phyloP scores from a whole-genome alignment of 2,113 vertebrate species.

The Hepsetus odoe region DNA sequence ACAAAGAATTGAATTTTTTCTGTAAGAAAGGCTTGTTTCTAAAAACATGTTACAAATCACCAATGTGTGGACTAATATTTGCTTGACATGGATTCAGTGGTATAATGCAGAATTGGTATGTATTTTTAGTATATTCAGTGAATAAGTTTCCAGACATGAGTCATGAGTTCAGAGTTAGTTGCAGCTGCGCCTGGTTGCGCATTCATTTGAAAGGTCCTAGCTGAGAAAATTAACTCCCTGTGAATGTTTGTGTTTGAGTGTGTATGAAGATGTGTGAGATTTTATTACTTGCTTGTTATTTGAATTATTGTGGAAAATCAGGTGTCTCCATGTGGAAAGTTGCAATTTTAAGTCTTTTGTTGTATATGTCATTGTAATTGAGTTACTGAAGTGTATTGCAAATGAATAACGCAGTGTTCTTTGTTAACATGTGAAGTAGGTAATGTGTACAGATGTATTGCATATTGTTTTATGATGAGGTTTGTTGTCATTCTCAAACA shows the following conservation, averaged over 20 bases:
- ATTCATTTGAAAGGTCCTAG: neutral
- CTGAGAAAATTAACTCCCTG: neutral
- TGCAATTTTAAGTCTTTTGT: neutral
- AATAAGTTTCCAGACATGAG: neutral
- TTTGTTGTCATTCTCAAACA: neutral
- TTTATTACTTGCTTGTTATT: constrained; percentile 15
- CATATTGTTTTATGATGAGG: neutral
- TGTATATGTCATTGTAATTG: neutral
- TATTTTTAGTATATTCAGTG: neutral
- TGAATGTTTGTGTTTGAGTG: neutral
- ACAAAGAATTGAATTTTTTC: neutral
- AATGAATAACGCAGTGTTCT: neutral
- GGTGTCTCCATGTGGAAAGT: constrained; percentile 5
- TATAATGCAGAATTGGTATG: neutral
- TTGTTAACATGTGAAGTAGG: neutral
- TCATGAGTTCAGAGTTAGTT: neutral
- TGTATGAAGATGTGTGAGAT: neutral
- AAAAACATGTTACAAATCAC: neutral
- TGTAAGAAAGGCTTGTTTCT: neutral
- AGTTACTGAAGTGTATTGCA: neutral
- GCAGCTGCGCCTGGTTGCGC: neutral
- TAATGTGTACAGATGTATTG: neutral
- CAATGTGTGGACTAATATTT: neutral
- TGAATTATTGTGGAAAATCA: neutral
- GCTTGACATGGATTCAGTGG: neutral